Percentiles rank a stretch among this genome's conserved stretches.
Evolutionary conservation across 2,888 invertebrate genomes (phyloP).

Genomic region (Azorinus chamasolen): DNA sequence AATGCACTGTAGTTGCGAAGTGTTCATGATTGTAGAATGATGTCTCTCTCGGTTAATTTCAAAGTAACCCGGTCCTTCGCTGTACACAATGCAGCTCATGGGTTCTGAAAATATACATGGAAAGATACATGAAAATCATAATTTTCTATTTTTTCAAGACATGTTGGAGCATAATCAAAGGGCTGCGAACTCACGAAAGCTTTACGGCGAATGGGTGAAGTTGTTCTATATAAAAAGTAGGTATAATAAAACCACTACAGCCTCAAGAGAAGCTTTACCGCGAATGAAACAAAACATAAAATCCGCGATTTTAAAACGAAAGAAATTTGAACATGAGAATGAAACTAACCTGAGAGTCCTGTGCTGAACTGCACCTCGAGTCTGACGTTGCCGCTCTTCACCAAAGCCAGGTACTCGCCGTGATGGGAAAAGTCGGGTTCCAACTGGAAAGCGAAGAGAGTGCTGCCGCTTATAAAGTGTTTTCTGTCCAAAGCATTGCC

Average conservation of each 20-base stretch:
- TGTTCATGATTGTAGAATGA: constrained; percentile 22
- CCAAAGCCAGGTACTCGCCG: constrained; percentile 35
- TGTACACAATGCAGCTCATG: constrained; percentile 15
- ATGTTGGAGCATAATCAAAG: no score
- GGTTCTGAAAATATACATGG: constrained; percentile 18
- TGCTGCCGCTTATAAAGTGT: constrained; percentile 32
- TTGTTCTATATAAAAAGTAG: no score
- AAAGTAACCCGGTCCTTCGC: constrained; percentile 24
- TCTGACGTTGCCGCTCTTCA: constrained; percentile 29
- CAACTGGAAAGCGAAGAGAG: constrained; percentile 33
- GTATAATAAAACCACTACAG: no score
- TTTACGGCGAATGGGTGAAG: no score
- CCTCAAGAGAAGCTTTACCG: no score
- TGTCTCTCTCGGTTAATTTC: constrained; percentile 26
- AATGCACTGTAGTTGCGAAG: constrained; percentile 20
- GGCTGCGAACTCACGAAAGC: no score
- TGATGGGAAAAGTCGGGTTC: constrained; percentile 38
- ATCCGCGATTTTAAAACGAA: no score
- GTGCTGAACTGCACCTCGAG: constrained; percentile 30
- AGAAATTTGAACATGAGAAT: no score
- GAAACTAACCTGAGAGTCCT: constrained; percentile 22
- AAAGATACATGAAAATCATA: neutral
- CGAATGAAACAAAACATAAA: no score
- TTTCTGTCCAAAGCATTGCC: constrained; percentile 26
- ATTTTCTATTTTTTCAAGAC: no score